phyloP scores from a whole-genome alignment of 2,113 vertebrate genomes.

The Ranitomeya imitator region DNA sequence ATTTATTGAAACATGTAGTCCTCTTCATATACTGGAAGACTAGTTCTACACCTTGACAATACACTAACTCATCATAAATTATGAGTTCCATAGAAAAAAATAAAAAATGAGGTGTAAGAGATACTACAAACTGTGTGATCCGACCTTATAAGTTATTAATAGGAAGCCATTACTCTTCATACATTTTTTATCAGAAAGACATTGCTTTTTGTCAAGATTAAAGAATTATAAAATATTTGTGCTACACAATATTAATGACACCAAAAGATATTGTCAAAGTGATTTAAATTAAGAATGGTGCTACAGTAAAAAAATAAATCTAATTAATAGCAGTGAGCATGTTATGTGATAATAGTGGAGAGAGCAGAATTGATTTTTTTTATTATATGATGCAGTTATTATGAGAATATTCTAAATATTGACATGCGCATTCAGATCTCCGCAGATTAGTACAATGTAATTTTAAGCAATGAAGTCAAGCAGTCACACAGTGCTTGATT shows the following conservation, averaged over 20 bases:
- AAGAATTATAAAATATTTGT: conserved; percentile 94
- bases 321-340: conserved; percentile 78
- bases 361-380: neutral
- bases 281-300: conserved; percentile 80
- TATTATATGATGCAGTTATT: neutral
- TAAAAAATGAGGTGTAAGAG: conserved; percentile 81
- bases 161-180: conserved; percentile 94
- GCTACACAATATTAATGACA: conserved; percentile 90
- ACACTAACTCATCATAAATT: conserved; percentile 67
- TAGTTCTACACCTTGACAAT: conserved; percentile 45
- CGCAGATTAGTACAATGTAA: neutral
- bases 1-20: neutral
- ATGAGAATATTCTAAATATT: neutral
- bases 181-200: conserved; percentile 92
- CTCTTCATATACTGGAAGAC: neutral
- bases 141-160: conserved; percentile 96
- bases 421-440: neutral
- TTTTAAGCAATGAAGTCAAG: conserved; percentile 8
- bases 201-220: conserved; percentile 93
- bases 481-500: neutral
- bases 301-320: conserved; percentile 73
- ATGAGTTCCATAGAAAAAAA: conserved; percentile 70
- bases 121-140: conserved; percentile 82
- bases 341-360: conserved; percentile 65
- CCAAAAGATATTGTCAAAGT: conserved; percentile 81